phyloP scores from a whole-genome alignment of 23 tunicate species.

The Diplosoma virens region DNA sequence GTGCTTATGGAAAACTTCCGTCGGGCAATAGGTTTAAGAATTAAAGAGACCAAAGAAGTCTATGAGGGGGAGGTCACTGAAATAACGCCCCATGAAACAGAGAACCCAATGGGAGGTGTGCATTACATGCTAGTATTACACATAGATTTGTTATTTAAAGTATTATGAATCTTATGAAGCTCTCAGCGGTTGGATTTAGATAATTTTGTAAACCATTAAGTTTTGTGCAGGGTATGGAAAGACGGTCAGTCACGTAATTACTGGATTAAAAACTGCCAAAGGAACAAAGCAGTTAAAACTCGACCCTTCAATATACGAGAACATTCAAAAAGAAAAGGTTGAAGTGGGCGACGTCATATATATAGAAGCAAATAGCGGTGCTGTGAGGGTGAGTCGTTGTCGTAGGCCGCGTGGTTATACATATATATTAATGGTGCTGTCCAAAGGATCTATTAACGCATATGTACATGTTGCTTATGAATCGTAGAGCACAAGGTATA shows the following conservation, averaged over 20 bases:
- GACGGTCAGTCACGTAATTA: constrained; percentile 87
- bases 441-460: too few relatives aligned
- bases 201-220: too few relatives aligned
- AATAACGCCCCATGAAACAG: constrained; percentile 98
- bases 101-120: constrained; percentile 97
- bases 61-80: constrained; percentile 99
- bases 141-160: background rate
- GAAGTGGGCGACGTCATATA: constrained; percentile 98
- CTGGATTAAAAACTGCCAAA: constrained; percentile 92
- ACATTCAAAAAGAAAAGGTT: constrained; percentile 94
- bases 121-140: background rate
- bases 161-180: background rate
- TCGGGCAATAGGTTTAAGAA: constrained; percentile 95
- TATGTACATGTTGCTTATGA: too few relatives aligned
- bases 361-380: constrained; percentile 99
- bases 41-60: constrained; percentile 99
- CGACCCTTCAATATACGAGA: constrained; percentile 95
- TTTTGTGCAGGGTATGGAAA: constrained; percentile 88
- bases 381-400: constrained; percentile 86
- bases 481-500: too few relatives aligned
- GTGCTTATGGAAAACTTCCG: constrained; percentile 98
- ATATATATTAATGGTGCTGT: too few relatives aligned
- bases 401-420: too few relatives aligned
- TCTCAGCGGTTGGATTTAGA: background rate
- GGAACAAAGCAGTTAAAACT: constrained; percentile 96